Base-by-base conservation (phyloP, 2,113 vertebrate species). In the Lipophrys pholis region DNA sequence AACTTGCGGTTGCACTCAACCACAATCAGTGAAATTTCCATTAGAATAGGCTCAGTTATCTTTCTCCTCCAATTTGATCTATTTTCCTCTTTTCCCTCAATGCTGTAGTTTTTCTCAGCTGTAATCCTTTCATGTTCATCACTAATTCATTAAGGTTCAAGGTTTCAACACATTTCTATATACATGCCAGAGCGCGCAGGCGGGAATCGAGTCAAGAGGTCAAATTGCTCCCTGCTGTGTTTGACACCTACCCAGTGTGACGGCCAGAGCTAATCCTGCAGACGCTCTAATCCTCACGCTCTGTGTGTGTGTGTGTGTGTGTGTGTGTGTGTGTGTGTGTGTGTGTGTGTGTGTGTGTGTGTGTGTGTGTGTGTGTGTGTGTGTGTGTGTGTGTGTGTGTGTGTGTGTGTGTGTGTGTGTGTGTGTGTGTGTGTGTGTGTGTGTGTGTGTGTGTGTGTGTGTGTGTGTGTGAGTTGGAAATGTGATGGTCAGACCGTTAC, bases 181-280 rank as follows among this genome's bases (percentile, higher is more conserved):
- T 35, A 70, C 73, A 45, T 21, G 11, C 66, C 70, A 52, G 59
- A 21, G 40, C 43, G 11, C 74, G 63, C 54, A 42, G 43, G 49
- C 43, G 35, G n/a, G 50, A 53, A 45, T 17, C 30, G 70, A 30
- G 74, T 86, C 73, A 64, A 38, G 36, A 81, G 86, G 85, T 90
- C 84, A 90, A 86, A 90, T 74, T 62, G 60, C 81, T 87, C 65
- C 85, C 80, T 50, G 81, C 73, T 69, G 82, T 38, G 69, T 77
- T 76, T 73, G 76, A 89, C 81, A 90, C 77, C 71, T 73, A 80
- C 69, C 76, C 79, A 82, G 82, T 45, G 12, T 85, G 82, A 85
- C 79, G 75, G 50, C 43, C 48, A 72, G 48, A 69, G 56, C 58
- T 90, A 91, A 91, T 90, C 89, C 82, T 53, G 52, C 76, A 72